A percentile compares a stretch with the other conserved stretches of the same genome.
phyloP scores from a whole-genome alignment of 1,140 invertebrate genomes.

The Olivierus martensii region DNA sequence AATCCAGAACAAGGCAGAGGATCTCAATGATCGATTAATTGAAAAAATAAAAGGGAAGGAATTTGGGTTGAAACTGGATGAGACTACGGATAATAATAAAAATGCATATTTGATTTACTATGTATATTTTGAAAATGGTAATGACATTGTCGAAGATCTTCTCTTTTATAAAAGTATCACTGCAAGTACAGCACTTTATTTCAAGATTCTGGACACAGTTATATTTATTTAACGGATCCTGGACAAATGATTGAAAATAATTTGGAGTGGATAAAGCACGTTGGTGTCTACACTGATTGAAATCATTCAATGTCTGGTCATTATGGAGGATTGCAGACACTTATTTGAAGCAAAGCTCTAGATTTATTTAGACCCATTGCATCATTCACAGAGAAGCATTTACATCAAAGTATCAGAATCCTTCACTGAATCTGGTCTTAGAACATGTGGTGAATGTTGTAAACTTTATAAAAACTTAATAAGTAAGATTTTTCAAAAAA shows the following conservation, averaged over 20 bases:
- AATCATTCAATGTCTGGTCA: background rate
- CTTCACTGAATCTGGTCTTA: background rate
- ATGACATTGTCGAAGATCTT: background rate
- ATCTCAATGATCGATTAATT: background rate
- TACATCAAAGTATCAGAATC: background rate
- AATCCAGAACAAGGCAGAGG: background rate
- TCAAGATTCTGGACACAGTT: background rate
- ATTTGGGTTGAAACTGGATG: background rate
- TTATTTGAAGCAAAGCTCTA: background rate
- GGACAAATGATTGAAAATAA: background rate
- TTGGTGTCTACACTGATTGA: background rate
- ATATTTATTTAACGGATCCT: too few relatives aligned
- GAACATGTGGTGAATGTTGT: background rate
- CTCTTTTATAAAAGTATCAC: background rate
- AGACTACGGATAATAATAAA: background rate
- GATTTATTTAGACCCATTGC: background rate
- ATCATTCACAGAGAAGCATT: background rate
- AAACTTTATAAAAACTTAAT: background rate
- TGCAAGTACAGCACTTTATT: background rate
- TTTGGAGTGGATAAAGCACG: background rate
- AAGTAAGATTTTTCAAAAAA: background rate
- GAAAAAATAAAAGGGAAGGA: background rate
- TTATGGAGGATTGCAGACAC: background rate
- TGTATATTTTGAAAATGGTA: background rate
- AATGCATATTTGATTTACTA: background rate